Evolutionary conservation across 2,888 invertebrate species (phyloP), one percentile per base, ranked within the genome.

Genomic region (Synergus japonicus): DNA sequence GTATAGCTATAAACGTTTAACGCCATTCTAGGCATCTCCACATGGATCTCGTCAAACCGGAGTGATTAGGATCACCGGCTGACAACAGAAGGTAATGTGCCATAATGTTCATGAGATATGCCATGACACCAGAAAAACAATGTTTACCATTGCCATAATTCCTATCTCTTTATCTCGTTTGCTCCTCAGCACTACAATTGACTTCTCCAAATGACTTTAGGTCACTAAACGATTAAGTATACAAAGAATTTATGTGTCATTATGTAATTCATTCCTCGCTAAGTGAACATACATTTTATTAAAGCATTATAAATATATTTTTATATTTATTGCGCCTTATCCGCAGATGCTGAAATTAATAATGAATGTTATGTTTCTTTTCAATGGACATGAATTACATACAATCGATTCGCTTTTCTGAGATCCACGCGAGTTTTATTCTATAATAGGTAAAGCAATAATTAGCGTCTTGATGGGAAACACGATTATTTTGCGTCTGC

Each of bases 371-470:
- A 7, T 8, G 37, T 65, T 65, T 8, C 1, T 65, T 65, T 7
- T 65, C 41, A 37, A 7, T 37, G 22, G 41, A n/a, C 2, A 7
- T 8, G 15, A 65, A 41, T 66, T 29, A 29, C 9, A 43, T 41
- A 66, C 15, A 29, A 29, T 66, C 9, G 8, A 66, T 43, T 18
- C 1, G n/a, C 9, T 43, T 41, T 41, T 67, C 18, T 3, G 4
- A 22, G 41, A 43, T 67, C 22, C 22, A 10, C 22, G 44, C 4
- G 67, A 13, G 44, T 18, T 18, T 44, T 22, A 67, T 44, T 67
- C 67, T 67, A 18, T 44, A 67, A 67, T 67, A 67, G 67, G 67
- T 67, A 67, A 67, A 44, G 67, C 67, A 43, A 46, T 46, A 67
- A 67, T 67, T 67, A 67, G 67, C 44, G 12, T 12, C 18, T 44